These are phyloP conservation scores for Caradrina clavipalpis DNA, from an alignment of 2,888 invertebrate genomes.

Conservation along the genomic window DNA sequence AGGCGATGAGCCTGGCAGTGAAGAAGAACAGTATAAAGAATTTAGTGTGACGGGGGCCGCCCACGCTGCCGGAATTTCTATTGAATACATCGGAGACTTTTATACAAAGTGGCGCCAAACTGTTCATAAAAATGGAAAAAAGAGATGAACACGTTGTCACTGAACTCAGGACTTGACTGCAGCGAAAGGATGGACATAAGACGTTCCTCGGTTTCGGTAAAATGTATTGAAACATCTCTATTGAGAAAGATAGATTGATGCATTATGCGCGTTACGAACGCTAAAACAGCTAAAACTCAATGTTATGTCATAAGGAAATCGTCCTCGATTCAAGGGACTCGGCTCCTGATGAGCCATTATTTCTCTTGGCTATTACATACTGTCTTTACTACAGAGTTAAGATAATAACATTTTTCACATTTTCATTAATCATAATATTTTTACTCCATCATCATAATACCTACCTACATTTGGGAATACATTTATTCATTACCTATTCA, in stretches of 20 bases:
- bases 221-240: constrained; percentile 68
- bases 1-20: constrained; percentile 88
- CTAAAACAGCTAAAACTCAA: constrained; percentile 45
- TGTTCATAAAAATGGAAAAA: constrained; percentile 86
- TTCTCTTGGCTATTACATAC: constrained; percentile 47
- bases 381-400: constrained; percentile 56
- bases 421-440: constrained; percentile 53
- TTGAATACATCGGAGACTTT: constrained; percentile 96
- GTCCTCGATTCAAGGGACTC: constrained; percentile 47
- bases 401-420: constrained; percentile 63
- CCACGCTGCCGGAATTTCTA: constrained; percentile 94
- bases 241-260: constrained; percentile 65
- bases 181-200: constrained; percentile 71
- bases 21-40: constrained; percentile 91
- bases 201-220: constrained; percentile 69
- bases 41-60: constrained; percentile 95
- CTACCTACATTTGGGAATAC: constrained; percentile 49
- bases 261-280: constrained; percentile 43
- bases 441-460: constrained; percentile 39
- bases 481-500: constrained; percentile 45
- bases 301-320: constrained; percentile 51
- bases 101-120: constrained; percentile 96
- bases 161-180: constrained; percentile 76
- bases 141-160: constrained; percentile 81
- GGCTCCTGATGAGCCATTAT: constrained; percentile 47